Evolutionary conservation across 2,797 vertebrate genomes (phyloP), one percentile per base, ranked within the genome.

Genomic region (Taeniopygia guttata): DNA sequence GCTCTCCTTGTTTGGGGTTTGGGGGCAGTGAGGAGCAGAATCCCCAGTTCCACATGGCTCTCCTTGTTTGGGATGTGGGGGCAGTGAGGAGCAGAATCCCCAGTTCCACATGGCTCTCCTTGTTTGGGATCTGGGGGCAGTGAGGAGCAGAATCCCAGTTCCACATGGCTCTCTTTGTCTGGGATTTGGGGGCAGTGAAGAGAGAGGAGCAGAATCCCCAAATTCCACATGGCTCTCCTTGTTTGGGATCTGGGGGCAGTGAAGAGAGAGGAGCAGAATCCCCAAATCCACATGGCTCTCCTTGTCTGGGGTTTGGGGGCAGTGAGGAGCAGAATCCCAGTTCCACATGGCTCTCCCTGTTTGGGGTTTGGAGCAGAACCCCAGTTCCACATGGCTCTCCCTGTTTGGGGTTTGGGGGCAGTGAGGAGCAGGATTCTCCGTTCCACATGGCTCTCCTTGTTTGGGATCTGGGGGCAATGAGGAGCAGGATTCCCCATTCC

Each of bases 241-340:
- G 6, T 22, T 6, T 2, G 4, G 7, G 20, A 3, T 16, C 5
- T 22, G 48, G 45, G 45, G 75, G 6, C 78, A 0, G 1, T 0
- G 8, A n/a, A n/a, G n/a, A n/a, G n/a, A n/a, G n/a, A 45, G 27
- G 45, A n/a, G n/a, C n/a, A n/a, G n/a, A n/a, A n/a, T n/a, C n/a
- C n/a, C n/a, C n/a, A n/a, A n/a, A n/a, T n/a, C n/a, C 6, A 1
- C 9, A 0, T 1, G 17, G 3, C 10, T 2, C 51, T 2, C 5
- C n/a, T 17, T 2, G 5, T 22, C 6, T 2, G 4, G 7, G 20
- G 3, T 16, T 5, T 22, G 48, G 45, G 45, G 75, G 6, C 78
- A 0, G 1, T 0, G 8, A 45, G 27, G 45, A n/a, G n/a, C n/a
- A n/a, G n/a, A n/a, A n/a, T n/a, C n/a, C n/a, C n/a, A n/a, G n/a